These are phyloP conservation scores for Ara ararauna DNA, from an alignment of 2,797 vertebrate genomes.

Conservation along the genomic window DNA sequence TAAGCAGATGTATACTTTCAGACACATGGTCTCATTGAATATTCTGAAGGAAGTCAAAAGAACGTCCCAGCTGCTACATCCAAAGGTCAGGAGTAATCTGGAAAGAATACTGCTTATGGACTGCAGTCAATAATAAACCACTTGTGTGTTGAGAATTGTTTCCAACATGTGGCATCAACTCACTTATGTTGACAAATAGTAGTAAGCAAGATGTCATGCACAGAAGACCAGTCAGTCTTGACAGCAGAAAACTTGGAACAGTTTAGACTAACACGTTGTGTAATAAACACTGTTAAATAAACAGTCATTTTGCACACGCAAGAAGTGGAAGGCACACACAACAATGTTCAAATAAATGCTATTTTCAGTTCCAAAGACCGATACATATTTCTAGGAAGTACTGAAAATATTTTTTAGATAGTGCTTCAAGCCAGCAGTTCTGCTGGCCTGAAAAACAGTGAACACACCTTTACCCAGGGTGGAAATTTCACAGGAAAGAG, in stretches of 20 bases:
- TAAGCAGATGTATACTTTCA: not conserved
- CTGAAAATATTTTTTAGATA: not conserved
- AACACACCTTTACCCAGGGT: not conserved
- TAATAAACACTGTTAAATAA: not conserved
- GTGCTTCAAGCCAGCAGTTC: not conserved
- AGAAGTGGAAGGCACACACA: not conserved
- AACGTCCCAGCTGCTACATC: not conserved
- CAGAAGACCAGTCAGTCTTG: not conserved
- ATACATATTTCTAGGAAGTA: not conserved
- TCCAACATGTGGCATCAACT: not conserved
- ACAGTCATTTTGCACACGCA: not conserved
- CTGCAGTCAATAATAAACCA: not conserved
- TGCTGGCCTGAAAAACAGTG: not conserved
- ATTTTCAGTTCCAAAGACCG: not conserved
- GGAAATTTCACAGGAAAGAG: not conserved
- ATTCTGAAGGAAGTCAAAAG: not conserved
- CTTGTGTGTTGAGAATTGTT: not conserved
- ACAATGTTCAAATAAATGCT: not conserved
- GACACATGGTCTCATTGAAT: not conserved
- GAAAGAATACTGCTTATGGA: not conserved
- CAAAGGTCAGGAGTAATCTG: not conserved
- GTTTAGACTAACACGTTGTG: not conserved
- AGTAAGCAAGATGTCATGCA: not conserved
- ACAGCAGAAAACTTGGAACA: not conserved
- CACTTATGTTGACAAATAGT: not conserved